These are phyloP conservation scores for Prunella himalayana DNA, from an alignment of 2,113 vertebrate genomes.

Conservation along the genomic window DNA sequence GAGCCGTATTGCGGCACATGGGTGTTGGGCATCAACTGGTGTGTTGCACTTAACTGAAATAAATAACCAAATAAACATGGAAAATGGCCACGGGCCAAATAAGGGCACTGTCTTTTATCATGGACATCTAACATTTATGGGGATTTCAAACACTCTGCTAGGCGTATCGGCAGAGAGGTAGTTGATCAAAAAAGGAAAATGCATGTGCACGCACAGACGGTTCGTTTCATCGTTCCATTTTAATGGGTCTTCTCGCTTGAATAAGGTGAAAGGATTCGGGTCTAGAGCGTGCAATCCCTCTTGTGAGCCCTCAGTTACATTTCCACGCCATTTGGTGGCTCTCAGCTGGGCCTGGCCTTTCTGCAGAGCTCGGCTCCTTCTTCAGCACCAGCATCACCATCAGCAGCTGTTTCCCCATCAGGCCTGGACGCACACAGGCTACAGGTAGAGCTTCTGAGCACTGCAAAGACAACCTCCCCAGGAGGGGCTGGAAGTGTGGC, in stretches of 20 bases:
- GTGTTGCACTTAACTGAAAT: conserved; percentile 40
- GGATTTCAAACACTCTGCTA: neutral
- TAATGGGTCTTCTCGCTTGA: conserved; percentile 6
- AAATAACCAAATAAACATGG: conserved; percentile 50
- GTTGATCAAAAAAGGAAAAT: conserved; percentile 16
- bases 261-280: neutral
- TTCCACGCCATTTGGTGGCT: neutral
- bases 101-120: conserved; percentile 3
- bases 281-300: neutral
- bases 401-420: neutral
- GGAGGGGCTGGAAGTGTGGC: neutral
- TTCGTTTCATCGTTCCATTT: conserved; percentile 13
- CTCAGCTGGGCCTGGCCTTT: neutral
- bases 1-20: conserved; percentile 36
- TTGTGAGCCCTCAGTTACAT: neutral
- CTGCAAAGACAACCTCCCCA: neutral
- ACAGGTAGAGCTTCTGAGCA: neutral
- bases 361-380: neutral
- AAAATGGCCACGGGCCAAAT: neutral
- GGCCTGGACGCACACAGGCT: neutral
- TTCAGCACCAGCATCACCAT: neutral
- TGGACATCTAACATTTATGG: conserved; percentile 28
- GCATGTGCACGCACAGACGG: neutral
- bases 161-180: neutral
- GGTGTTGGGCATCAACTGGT: conserved; percentile 43